A percentile compares a stretch with the other conserved stretches of the same genome.
Conservation (phyloP, 2,113 vertebrate species). For the Barnardius zonarius region DNA sequence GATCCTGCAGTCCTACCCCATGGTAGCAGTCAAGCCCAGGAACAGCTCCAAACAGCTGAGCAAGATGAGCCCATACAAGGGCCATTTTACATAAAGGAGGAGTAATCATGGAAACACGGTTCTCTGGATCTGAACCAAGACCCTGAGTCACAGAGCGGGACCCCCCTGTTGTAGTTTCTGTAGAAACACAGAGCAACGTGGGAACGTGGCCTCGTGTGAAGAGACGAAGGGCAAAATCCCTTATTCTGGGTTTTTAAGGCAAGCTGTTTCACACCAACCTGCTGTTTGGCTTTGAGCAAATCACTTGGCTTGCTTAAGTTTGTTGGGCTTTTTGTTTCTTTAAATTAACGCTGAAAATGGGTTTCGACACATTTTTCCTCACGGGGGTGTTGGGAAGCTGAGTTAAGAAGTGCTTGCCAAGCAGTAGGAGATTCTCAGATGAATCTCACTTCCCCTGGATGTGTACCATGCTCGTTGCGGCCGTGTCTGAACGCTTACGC, state of each 20-base stretch:
- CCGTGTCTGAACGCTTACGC: constrained; percentile 49
- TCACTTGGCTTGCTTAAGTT: constrained; percentile 39
- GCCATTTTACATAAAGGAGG: constrained; percentile 58
- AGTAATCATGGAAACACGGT: constrained; percentile 50
- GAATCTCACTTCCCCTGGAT: constrained; percentile 62
- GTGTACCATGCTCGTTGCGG: constrained; percentile 44
- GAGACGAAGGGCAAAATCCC: constrained; percentile 8
- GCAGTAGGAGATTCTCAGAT: constrained; percentile 48
- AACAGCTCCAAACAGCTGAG: constrained; percentile 31
- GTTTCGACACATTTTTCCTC: constrained; percentile 66
- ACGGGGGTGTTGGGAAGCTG: constrained; percentile 38
- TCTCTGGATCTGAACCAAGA: constrained; percentile 48
- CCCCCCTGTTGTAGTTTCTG: constrained; percentile 31
- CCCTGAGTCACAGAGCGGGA: constrained; percentile 11
- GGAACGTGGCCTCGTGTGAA: background rate
- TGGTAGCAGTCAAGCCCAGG: constrained; percentile 43
- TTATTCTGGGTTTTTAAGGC: constrained; percentile 40
- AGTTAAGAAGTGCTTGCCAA: constrained; percentile 51
- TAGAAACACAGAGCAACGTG: background rate
- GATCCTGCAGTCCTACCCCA: constrained; percentile 24
- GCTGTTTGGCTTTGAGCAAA: constrained; percentile 51
- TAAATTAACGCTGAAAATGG: constrained; percentile 52
- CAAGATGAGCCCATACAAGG: constrained; percentile 57
- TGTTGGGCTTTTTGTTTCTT: constrained; percentile 27
- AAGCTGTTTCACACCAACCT: constrained; percentile 41